Evolutionary conservation across 2,113 vertebrate species (phyloP), one percentile per base, ranked within the genome.

Genomic region (Epinephelus moara): DNA sequence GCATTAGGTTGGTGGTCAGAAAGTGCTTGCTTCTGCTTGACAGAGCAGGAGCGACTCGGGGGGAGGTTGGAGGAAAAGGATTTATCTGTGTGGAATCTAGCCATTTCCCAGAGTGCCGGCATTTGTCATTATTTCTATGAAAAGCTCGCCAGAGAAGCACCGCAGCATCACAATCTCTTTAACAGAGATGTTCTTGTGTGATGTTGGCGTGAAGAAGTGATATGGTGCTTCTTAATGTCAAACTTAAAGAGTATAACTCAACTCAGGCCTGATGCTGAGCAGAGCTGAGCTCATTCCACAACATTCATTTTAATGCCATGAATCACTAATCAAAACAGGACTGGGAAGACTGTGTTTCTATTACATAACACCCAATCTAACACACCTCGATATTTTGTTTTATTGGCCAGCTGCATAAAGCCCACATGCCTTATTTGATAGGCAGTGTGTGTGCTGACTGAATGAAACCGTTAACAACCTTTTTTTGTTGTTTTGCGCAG

Each of bases 11-110:
- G 71, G 82, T 64, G 80, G 87, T 84, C 68, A 81, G 59, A 88
- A 90, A 84, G 82, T 81, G 30, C 84, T 70, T 85, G 72, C 66
- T 75, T 88, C 74, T 83, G 96, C 96, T 96, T 85, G 97, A 97
- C 37, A 94, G 92, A 96, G 95, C 93, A 97, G 96, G 92, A 81
- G 63, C 77, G 77, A 68, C 33, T 23, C 30, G 55, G 53, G 74
- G 74, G 64, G 40, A 55, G 57, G 73, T 70, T 61, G 25, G 7
- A 9, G 4, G 4, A 15, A 8, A 11, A 14, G 59, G 59, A 81
- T 27, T 68, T 78, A 69, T 82, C 45, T 78, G 12, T 27, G 77
- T 71, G 81, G 78, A 88, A 89, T 80, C 37, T 21, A 69, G 56
- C 47, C 23, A 71, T 85, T 86, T 87, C 89, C 77, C 70, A 76